Evolutionary conservation across 2,797 vertebrate species (phyloP), one percentile per base, ranked within the genome.

Genomic region (Gastrophryne carolinensis): DNA sequence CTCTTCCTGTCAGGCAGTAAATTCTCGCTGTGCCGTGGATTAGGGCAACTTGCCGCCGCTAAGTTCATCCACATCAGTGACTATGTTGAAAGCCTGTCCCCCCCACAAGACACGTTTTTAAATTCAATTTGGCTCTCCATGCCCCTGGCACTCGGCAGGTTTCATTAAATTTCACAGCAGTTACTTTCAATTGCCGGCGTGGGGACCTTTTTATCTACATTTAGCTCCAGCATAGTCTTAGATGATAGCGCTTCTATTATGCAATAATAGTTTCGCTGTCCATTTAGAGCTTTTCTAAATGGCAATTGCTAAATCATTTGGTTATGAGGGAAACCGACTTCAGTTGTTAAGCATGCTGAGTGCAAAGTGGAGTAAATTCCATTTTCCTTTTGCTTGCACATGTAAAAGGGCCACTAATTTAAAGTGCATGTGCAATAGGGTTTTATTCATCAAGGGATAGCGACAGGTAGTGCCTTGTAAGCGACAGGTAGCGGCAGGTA

Each of bases 81-180:
- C 84, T 79, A 70, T 81, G 76, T 80, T 85, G 85, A 88, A 86
- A 81, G 82, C 71, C 77, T 82, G 72, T 79, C n/a, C 75, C 82
- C 82, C 71, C 81, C 84, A 78, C 84, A 76, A 82, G 85, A 84
- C 82, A 82, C 79, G 79, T 82, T 84, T 89, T 85, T 10, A 82
- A 85, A 87, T 88, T 89, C 85, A 82, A 26, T 84, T 86, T 87
- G 83, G 75, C 86, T 86, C 79, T 78, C 79, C 68, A 12, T 84
- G 86, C 81, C 87, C 86, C 87, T 79, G 67, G 84, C 82, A 82
- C 86, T 81, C 85, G 81, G 85, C 81, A 73, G 82, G 81, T 85
- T 88, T 88, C 87, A 86, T 87, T 86, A 86, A 85, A 84, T 87
- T 85, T 84, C 87, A 82, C 83, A 85, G 87, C 86, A 83, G 82